Evolutionary conservation across 1,140 invertebrate genomes (phyloP).

Genomic region (Littorina saxatilis): DNA sequence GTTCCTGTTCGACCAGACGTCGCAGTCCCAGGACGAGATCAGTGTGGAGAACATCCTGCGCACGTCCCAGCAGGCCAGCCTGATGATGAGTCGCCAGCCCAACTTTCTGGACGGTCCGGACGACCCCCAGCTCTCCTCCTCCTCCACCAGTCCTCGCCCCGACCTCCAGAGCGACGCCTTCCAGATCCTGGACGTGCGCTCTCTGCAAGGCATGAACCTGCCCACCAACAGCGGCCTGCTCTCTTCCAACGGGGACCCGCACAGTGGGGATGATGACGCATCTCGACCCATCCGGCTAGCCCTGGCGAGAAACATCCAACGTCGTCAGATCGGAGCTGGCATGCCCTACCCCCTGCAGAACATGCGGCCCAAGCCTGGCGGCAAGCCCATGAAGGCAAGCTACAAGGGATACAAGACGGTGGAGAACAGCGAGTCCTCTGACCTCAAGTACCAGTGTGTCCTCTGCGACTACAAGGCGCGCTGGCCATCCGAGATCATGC

Average conservation of each 20-base stretch:
- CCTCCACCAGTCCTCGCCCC: not conserved
- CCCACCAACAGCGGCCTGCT: not conserved
- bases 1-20: slow-evolving; percentile 30
- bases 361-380: not conserved
- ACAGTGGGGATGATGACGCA: not conserved
- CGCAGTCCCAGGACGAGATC: slow-evolving; percentile 40
- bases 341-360: not conserved
- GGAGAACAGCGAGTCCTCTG: slow-evolving; percentile 1
- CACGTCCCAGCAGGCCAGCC: slow-evolving; percentile 50
- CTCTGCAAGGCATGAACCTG: not conserved
- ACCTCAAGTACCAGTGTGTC: slow-evolving; percentile 73
- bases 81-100: slow-evolving; percentile 43
- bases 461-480: slow-evolving; percentile 73
- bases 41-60: slow-evolving; percentile 53
- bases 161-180: not conserved
- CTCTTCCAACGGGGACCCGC: not conserved
- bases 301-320: not conserved
- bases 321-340: not conserved
- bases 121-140: slow-evolving; percentile 5
- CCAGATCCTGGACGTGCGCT: not conserved
- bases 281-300: not conserved
- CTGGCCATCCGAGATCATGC: slow-evolving; percentile 75
- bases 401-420: not conserved
- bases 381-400: not conserved
- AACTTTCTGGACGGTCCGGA: slow-evolving; percentile 47